Conservation (phyloP, 2,797 vertebrate genomes). For the Schizopygopsis pylzovi region DNA sequence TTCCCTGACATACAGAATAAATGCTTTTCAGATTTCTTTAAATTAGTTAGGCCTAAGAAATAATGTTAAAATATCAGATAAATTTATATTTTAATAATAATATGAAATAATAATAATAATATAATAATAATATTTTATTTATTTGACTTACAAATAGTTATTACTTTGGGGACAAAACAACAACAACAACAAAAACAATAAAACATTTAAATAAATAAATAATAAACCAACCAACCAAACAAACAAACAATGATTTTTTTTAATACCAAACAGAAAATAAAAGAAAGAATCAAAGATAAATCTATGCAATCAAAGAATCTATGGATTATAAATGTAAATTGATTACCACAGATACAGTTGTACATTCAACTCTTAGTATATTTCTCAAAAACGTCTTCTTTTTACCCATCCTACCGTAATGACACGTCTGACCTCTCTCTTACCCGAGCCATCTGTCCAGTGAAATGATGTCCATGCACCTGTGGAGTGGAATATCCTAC, state of each 20-base stretch:
- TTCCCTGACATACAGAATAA: background rate
- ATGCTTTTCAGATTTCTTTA: background rate
- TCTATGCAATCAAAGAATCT: background rate
- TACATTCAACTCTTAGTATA: background rate
- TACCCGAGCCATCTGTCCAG: conserved; percentile 11
- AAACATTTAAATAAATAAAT: no score
- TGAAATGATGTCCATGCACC: conserved; percentile 8
- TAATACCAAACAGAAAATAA: background rate
- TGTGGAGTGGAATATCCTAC: conserved; percentile 54
- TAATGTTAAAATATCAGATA: background rate
- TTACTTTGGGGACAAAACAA: no score
- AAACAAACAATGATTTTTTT: background rate
- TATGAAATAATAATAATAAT: background rate
- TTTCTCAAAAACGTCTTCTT: background rate
- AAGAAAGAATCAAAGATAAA: background rate
- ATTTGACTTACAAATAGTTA: background rate
- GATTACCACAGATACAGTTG: background rate
- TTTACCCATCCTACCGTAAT: background rate
- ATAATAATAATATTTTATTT: background rate
- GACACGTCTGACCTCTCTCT: background rate
- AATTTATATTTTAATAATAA: background rate
- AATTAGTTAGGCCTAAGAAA: background rate
- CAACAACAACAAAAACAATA: no score
- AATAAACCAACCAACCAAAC: no score
- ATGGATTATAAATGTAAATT: background rate